These are phyloP conservation scores for Tyria jacobaeae DNA, from an alignment of 2,888 invertebrate genomes.

Conservation along the genomic window DNA sequence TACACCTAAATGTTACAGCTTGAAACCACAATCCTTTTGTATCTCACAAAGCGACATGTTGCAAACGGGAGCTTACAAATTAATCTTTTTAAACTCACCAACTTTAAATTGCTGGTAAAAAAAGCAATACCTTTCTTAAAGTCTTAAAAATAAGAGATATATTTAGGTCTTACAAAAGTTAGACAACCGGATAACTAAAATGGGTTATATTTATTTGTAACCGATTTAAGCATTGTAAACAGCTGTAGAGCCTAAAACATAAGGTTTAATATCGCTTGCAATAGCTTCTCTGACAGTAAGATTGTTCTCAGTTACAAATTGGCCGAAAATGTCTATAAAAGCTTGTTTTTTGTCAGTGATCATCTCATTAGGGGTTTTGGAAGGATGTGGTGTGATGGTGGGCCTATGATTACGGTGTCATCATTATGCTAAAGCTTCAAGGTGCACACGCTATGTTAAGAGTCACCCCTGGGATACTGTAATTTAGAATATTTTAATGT, in stretches of 20 bases:
- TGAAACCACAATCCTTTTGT: constrained; percentile 37
- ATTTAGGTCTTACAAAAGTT: neutral
- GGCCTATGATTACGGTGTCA: constrained; percentile 40
- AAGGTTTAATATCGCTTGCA: neutral
- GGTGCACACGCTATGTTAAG: constrained; percentile 9
- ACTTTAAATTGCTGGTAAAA: neutral
- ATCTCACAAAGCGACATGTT: constrained; percentile 40
- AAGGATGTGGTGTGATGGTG: constrained; percentile 42
- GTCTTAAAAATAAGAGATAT: neutral
- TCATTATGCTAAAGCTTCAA: constrained; percentile 28
- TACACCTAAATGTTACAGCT: constrained; percentile 13
- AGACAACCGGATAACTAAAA: neutral
- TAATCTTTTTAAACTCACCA: constrained; percentile 37
- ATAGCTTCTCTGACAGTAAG: neutral
- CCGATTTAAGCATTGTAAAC: neutral
- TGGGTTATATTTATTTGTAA: neutral
- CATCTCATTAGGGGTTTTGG: constrained; percentile 34
- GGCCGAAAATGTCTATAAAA: constrained; percentile 23
- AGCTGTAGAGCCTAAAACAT: neutral
- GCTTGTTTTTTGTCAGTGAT: constrained; percentile 39
- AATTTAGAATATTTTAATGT: neutral
- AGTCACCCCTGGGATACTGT: constrained; percentile 7
- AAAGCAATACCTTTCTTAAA: neutral
- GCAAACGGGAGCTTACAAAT: constrained; percentile 45
- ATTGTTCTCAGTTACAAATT: constrained; percentile 14